Evolutionary conservation across 1,140 invertebrate species (phyloP).

Genomic region (Copidosoma floridanum): DNA sequence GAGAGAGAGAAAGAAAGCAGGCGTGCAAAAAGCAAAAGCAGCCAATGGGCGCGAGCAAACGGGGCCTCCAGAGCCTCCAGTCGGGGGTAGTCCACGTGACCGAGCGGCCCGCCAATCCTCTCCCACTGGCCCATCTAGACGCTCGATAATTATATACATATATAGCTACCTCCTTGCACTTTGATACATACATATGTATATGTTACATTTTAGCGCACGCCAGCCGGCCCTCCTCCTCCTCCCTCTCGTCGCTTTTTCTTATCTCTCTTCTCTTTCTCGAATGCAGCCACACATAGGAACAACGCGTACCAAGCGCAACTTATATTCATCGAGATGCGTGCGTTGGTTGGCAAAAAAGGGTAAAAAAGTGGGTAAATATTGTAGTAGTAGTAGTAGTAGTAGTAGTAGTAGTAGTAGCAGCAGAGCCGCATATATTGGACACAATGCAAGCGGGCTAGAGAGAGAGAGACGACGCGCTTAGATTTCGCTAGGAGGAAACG

Average conservation of each 20-base stretch:
- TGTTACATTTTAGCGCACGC: background rate
- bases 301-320: too few relatives aligned
- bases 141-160: background rate
- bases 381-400: too few relatives aligned
- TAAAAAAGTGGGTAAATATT: constrained; percentile 32
- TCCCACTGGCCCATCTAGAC: too few relatives aligned
- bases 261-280: background rate
- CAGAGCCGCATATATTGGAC: too few relatives aligned
- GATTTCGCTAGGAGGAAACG: constrained; percentile 30
- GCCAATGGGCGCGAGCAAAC: constrained; percentile 21
- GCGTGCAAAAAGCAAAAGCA: constrained; percentile 6
- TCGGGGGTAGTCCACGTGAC: constrained; percentile 44
- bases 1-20: too few relatives aligned
- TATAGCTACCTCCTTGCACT: background rate
- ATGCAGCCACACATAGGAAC: background rate
- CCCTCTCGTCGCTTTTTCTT: background rate
- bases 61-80: constrained; percentile 13
- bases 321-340: constrained; percentile 12
- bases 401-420: too few relatives aligned
- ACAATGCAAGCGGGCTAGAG: constrained; percentile 12
- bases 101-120: constrained; percentile 31
- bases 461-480: constrained; percentile 28
- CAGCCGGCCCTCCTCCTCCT: background rate
- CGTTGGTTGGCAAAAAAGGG: constrained; percentile 31
- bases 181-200: background rate